Conservation (phyloP, 2,888 invertebrate species). For the Drosophila lutescens region DNA sequence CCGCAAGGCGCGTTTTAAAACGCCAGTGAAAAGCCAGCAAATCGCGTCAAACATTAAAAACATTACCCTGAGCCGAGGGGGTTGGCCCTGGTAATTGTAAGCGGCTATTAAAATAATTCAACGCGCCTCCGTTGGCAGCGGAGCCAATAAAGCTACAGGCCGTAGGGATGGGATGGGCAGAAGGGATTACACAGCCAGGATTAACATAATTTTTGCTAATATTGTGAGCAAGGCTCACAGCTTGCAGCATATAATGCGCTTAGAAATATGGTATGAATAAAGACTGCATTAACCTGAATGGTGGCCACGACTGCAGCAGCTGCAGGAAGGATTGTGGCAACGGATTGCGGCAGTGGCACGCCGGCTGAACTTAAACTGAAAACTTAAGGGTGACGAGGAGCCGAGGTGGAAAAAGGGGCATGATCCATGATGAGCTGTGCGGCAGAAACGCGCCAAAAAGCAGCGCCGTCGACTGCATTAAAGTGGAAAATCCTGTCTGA, state of each 20-base stretch:
- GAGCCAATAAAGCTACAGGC: not conserved
- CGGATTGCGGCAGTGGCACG: conserved; percentile 4
- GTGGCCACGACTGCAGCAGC: conserved; percentile 41
- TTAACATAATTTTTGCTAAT: conserved; percentile 70
- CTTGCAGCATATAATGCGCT: conserved; percentile 61
- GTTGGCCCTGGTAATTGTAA: conserved; percentile 57
- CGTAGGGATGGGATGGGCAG: not conserved
- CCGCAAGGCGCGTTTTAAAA: conserved; percentile 17
- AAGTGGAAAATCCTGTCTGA: conserved; percentile 82
- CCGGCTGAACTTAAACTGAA: conserved; percentile 14
- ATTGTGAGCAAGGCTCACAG: conserved; percentile 50
- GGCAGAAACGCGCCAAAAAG: conserved; percentile 57
- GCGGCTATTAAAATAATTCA: conserved; percentile 67
- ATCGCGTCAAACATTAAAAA: conserved; percentile 34
- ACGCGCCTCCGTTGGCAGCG: conserved; percentile 39
- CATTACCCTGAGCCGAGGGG: conserved; percentile 18
- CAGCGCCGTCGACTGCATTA: conserved; percentile 63
- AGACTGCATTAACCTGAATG: conserved; percentile 70
- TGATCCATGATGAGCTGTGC: conserved; percentile 62
- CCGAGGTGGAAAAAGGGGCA: conserved; percentile 34
- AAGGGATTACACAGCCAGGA: conserved; percentile 48
- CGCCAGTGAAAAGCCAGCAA: conserved; percentile 8
- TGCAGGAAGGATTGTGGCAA: conserved; percentile 47
- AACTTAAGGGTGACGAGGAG: conserved; percentile 16
- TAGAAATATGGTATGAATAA: conserved; percentile 65